Percentiles rank a stretch among this genome's conserved stretches.
Conservation (phyloP, 2,888 invertebrate species). For the Brachypterus glaber region DNA sequence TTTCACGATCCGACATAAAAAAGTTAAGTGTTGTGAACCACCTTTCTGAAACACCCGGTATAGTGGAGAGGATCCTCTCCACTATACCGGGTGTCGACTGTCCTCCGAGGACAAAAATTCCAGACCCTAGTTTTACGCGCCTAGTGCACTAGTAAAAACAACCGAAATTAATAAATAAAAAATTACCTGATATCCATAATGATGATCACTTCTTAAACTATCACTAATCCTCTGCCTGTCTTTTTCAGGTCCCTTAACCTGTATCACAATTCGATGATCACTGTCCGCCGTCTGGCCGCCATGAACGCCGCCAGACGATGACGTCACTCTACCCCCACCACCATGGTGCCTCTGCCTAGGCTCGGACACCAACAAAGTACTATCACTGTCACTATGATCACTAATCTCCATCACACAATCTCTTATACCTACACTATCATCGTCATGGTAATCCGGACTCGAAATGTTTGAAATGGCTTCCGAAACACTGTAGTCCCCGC, state of each 20-base stretch:
- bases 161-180: slow-evolving; percentile 3
- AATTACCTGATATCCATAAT: slow-evolving; percentile 20
- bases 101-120: too few species aligned
- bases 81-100: too few species aligned
- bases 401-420: slow-evolving; percentile 81
- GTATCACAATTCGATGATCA: slow-evolving; percentile 78
- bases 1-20: too few species aligned
- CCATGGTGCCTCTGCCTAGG: slow-evolving; percentile 44
- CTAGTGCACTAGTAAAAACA: slow-evolving; percentile 4
- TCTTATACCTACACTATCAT: slow-evolving; percentile 71
- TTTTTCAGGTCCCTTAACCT: slow-evolving; percentile 56
- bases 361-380: slow-evolving; percentile 76
- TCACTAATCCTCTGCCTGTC: slow-evolving; percentile 31
- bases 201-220: slow-evolving; percentile 13
- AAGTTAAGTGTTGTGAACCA: too few species aligned
- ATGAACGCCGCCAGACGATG: slow-evolving; percentile 14
- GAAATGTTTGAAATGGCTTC: slow-evolving; percentile 84
- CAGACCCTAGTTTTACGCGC: too few species aligned
- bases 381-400: slow-evolving; percentile 83
- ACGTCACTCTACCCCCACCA: slow-evolving; percentile 10
- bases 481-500: slow-evolving; percentile 71
- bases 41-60: too few species aligned
- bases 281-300: slow-evolving; percentile 34
- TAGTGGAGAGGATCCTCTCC: too few species aligned
- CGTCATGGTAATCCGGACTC: slow-evolving; percentile 83